Conservation (phyloP, 2,113 vertebrate genomes). For the Beaufortia kweichowensis region DNA sequence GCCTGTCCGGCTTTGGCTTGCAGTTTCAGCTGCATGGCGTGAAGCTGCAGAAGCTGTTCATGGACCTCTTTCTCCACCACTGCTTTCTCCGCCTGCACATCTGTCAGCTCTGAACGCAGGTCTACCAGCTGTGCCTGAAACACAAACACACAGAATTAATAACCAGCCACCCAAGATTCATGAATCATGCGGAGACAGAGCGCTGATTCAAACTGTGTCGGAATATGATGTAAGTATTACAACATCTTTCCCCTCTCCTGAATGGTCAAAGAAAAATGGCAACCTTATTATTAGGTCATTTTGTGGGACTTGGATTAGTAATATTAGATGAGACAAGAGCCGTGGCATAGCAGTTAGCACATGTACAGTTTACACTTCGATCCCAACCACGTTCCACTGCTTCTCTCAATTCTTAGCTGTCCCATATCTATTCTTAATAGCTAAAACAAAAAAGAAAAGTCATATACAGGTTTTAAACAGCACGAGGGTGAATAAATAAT, state of each 20-base stretch:
- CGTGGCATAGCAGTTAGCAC: background rate
- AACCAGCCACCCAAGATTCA: background rate
- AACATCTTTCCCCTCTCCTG: background rate
- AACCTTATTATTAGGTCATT: background rate
- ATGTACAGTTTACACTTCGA: no score
- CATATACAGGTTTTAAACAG: no score
- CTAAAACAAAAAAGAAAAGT: no score
- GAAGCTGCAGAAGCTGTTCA: conserved; percentile 87
- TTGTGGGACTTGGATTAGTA: no score
- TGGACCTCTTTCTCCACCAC: conserved; percentile 93
- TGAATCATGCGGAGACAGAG: conserved; percentile 8
- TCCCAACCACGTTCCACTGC: no score
- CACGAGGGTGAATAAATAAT: no score
- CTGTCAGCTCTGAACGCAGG: conserved; percentile 92
- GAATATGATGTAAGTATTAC: background rate
- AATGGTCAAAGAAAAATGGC: background rate
- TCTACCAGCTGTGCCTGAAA: conserved; percentile 94
- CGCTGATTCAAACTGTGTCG: conserved; percentile 2
- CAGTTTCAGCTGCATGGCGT: conserved; percentile 92
- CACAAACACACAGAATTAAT: conserved; percentile 15
- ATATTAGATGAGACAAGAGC: background rate
- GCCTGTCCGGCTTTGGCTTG: conserved; percentile 87
- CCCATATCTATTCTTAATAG: no score
- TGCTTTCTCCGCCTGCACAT: conserved; percentile 84
- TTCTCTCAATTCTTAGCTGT: no score